A percentile compares a stretch with the other conserved stretches of the same genome.
Conservation (phyloP, 2,113 vertebrate genomes). For the Dinomys branickii region DNA sequence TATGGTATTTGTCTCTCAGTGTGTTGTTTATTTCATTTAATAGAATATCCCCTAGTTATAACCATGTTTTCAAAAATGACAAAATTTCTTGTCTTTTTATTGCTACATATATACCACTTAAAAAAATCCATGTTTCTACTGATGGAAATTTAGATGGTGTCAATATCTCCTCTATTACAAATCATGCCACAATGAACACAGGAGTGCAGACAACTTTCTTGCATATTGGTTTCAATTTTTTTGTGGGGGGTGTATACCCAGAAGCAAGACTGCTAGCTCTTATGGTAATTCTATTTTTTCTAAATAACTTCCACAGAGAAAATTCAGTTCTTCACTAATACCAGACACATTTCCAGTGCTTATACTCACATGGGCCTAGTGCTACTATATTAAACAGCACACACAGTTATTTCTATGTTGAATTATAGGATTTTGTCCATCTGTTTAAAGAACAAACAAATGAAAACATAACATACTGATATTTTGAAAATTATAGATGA, state of each 20-base stretch:
- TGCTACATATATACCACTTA: background rate
- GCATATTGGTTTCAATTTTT: background rate
- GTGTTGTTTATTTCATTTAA: background rate
- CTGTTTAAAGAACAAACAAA: background rate
- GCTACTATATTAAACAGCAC: background rate
- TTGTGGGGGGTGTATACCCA: background rate
- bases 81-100: background rate
- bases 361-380: background rate
- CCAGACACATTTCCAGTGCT: background rate
- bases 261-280: background rate
- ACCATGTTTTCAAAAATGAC: background rate
- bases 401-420: background rate
- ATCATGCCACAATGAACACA: background rate
- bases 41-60: background rate
- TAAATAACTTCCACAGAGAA: background rate
- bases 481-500: conserved; percentile 14
- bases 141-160: background rate
- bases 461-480: background rate
- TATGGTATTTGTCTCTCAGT: background rate
- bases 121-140: background rate
- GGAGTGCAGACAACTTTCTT: background rate
- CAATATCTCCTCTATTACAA: background rate
- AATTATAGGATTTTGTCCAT: background rate
- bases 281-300: background rate
- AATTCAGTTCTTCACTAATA: background rate